A percentile compares a stretch with the other conserved stretches of the same genome.
Evolutionary conservation across 1,140 invertebrate species (phyloP).

Genomic region (Argopecten irradians): DNA sequence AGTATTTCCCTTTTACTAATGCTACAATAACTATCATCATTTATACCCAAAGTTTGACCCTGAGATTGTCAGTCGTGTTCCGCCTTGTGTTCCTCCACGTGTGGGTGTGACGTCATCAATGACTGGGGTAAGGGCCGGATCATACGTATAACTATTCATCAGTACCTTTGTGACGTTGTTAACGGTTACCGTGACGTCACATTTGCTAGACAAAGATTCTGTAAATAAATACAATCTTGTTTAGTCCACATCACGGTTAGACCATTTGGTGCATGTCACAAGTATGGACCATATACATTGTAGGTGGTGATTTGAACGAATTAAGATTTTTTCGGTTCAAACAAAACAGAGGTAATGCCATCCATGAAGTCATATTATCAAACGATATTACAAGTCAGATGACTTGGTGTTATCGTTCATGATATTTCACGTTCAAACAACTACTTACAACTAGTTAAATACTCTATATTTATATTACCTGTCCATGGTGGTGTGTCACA

Average conservation of each 20-base stretch:
- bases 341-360: no score
- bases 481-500: slow-evolving; percentile 51
- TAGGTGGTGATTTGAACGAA: no score
- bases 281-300: no score
- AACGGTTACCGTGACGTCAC: slow-evolving; percentile 58
- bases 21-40: no score
- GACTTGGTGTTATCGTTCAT: no score
- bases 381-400: no score
- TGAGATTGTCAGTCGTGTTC: slow-evolving; percentile 65
- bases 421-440: no score
- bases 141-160: slow-evolving; percentile 61
- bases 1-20: no score
- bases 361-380: no score
- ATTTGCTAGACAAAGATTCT: background rate
- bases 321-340: no score
- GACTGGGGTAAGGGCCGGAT: slow-evolving; percentile 55
- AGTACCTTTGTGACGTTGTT: slow-evolving; percentile 47
- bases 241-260: no score
- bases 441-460: background rate
- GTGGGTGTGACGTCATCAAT: slow-evolving; percentile 61
- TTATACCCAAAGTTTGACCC: slow-evolving; percentile 68
- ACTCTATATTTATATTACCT: slow-evolving; percentile 38
- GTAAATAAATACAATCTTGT: background rate
- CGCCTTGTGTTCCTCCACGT: slow-evolving; percentile 65
- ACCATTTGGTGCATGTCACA: no score